Conservation (phyloP, 2,888 invertebrate genomes). For the Chironomus riparius region DNA sequence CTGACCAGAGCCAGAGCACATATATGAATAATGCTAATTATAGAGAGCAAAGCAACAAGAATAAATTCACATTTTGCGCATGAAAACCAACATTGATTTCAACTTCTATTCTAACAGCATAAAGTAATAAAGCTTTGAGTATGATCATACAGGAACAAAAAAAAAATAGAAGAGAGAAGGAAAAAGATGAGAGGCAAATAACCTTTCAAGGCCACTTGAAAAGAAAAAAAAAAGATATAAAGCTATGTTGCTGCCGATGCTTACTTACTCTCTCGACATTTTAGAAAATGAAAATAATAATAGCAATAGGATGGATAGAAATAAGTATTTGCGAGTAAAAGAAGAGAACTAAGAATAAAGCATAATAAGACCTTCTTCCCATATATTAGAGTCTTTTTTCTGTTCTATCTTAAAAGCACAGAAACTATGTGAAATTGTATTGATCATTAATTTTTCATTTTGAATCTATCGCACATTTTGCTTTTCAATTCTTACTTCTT, state of each 20-base stretch:
- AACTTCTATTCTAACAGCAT: neutral
- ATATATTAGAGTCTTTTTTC: neutral
- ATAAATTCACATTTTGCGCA: neutral
- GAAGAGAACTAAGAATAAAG: neutral
- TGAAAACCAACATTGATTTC: neutral
- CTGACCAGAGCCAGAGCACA: too few relatives aligned
- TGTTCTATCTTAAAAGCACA: neutral
- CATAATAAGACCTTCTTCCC: neutral
- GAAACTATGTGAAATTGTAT: neutral
- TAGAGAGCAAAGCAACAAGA: too few relatives aligned
- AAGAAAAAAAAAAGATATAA: neutral
- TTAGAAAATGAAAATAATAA: neutral
- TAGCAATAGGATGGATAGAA: neutral
- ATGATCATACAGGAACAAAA: neutral
- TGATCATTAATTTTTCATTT: neutral
- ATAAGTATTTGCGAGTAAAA: neutral
- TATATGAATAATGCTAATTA: too few relatives aligned
- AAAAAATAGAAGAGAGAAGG: neutral
- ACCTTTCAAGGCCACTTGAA: constrained; percentile 19
- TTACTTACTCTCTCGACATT: neutral
- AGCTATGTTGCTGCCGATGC: neutral
- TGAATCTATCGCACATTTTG: too few relatives aligned
- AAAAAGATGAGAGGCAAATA: neutral
- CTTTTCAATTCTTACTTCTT: too few relatives aligned
- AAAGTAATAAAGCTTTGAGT: neutral